Evolutionary conservation across 2,888 invertebrate genomes (phyloP).

Genomic region (Tachina grossa): DNA sequence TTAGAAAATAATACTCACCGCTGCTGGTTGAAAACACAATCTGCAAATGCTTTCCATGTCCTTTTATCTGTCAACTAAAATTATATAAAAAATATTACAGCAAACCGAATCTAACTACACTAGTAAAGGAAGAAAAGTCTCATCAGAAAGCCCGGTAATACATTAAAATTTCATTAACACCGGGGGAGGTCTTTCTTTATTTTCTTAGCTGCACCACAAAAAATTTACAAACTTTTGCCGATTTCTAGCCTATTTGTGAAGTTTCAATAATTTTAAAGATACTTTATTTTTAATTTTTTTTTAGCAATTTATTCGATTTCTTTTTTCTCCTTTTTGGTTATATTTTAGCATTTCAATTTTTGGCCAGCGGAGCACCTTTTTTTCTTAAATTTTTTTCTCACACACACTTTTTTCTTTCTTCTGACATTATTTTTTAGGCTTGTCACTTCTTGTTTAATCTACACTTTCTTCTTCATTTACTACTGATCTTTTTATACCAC

Average conservation of each 20-base stretch:
- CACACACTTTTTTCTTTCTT: conserved; percentile 62
- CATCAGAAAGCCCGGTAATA: conserved; percentile 53
- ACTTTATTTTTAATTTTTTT: conserved; percentile 20
- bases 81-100: conserved; percentile 45
- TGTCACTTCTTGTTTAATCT: conserved; percentile 51
- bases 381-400: conserved; percentile 56
- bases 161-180: conserved; percentile 58
- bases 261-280: neutral
- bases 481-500: conserved; percentile 39
- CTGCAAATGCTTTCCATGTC: conserved; percentile 83
- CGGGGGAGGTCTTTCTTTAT: conserved; percentile 61
- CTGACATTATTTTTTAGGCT: conserved; percentile 63
- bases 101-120: conserved; percentile 10
- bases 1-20: conserved; percentile 74
- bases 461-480: conserved; percentile 52
- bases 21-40: conserved; percentile 83
- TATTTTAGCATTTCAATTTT: conserved; percentile 59
- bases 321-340: conserved; percentile 44
- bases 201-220: conserved; percentile 8
- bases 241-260: conserved; percentile 7
- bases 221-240: conserved; percentile 6
- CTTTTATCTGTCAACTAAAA: conserved; percentile 68
- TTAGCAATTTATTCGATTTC: conserved; percentile 3
- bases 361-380: conserved; percentile 72
- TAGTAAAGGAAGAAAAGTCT: conserved; percentile 35